A percentile compares a stretch with the other conserved stretches of the same genome.
Evolutionary conservation across 1,140 invertebrate species (phyloP).

Genomic region (Goniozus legneri): DNA sequence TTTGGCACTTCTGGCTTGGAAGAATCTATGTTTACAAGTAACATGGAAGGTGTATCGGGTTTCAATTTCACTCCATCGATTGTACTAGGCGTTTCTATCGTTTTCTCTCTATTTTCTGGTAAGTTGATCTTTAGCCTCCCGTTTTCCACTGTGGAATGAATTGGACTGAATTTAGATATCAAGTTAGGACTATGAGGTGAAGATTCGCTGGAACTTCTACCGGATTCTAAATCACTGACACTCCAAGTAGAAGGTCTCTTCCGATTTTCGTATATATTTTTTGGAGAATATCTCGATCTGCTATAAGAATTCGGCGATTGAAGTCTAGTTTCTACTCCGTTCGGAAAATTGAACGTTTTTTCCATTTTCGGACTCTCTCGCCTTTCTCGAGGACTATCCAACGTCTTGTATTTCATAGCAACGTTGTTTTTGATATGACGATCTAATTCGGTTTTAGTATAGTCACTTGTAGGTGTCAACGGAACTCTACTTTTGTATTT

Average conservation of each 20-base stretch:
- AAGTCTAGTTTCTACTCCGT: slow-evolving; percentile 12
- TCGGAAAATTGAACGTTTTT: slow-evolving; percentile 19
- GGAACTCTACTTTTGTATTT: slow-evolving; percentile 16
- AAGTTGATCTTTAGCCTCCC: not conserved
- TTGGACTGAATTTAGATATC: not conserved
- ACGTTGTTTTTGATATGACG: slow-evolving; percentile 24
- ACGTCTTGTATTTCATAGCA: slow-evolving; percentile 15
- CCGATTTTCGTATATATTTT: slow-evolving; percentile 17
- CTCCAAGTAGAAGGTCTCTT: slow-evolving; percentile 31
- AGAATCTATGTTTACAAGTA: slow-evolving; percentile 26
- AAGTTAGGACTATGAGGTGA: not conserved
- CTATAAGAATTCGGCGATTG: slow-evolving; percentile 22
- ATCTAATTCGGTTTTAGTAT: slow-evolving; percentile 20
- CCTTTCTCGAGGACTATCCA: slow-evolving; percentile 23
- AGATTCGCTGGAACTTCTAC: slow-evolving; percentile 2
- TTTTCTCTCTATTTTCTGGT: not conserved
- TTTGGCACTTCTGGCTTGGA: slow-evolving; percentile 28
- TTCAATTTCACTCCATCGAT: slow-evolving; percentile 19
- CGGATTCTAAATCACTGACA: slow-evolving; percentile 21
- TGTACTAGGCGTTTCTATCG: not conserved
- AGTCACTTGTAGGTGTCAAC: slow-evolving; percentile 12
- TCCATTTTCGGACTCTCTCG: slow-evolving; percentile 30
- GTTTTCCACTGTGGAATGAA: not conserved
- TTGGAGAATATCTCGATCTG: slow-evolving; percentile 32
- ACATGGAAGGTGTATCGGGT: slow-evolving; percentile 19